Conservation (phyloP, 2,888 invertebrate genomes). For the Pasiphila rectangulata region DNA sequence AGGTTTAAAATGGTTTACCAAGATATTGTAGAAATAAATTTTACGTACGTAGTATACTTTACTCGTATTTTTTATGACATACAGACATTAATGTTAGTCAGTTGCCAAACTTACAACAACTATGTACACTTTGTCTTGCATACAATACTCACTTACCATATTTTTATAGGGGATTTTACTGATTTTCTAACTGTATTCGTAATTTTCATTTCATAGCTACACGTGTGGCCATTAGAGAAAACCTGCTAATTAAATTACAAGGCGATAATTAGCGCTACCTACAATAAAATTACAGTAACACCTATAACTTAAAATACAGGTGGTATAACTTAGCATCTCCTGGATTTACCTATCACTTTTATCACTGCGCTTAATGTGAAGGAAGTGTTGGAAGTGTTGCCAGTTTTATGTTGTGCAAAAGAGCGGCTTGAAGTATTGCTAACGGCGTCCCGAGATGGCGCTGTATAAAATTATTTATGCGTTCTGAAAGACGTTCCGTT, state of each 20-base stretch:
- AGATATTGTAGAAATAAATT: no score
- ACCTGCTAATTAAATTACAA: slow-evolving; percentile 1
- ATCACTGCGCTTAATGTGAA: slow-evolving; percentile 8
- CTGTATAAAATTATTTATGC: slow-evolving; percentile 5
- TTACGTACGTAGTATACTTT: no score
- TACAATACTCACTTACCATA: no score
- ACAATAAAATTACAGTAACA: slow-evolving; percentile 23
- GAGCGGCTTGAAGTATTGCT: not conserved
- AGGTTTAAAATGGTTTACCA: no score
- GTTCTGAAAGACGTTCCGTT: not conserved
- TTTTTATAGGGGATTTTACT: no score
- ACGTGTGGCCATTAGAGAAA: no score
- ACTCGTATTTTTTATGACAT: no score
- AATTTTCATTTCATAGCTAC: no score
- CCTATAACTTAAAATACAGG: slow-evolving; percentile 20
- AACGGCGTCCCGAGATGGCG: not conserved
- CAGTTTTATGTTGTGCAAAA: slow-evolving; percentile 7
- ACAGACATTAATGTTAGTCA: no score
- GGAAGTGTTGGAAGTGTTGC: slow-evolving; percentile 6
- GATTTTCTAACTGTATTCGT: no score
- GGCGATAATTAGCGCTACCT: not conserved
- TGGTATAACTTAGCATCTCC: slow-evolving; percentile 21
- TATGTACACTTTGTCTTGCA: no score
- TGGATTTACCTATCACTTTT: slow-evolving; percentile 16
- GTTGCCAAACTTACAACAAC: no score